A percentile compares a stretch with the other conserved stretches of the same genome.
Evolutionary conservation across 2,113 vertebrate genomes (phyloP).

Genomic region (Amphiprion percula): DNA sequence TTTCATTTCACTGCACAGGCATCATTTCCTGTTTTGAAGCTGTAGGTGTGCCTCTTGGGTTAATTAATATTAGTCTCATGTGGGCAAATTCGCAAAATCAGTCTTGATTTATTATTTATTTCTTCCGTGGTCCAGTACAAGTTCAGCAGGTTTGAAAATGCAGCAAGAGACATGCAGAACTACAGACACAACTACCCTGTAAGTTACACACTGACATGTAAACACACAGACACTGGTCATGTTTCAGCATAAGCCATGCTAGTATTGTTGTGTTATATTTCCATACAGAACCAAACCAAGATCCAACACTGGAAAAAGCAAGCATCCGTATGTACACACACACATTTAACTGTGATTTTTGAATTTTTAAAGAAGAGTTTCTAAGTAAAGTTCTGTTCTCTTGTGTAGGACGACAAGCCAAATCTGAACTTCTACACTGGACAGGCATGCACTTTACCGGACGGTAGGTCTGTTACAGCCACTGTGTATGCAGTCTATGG

Average conservation of each 20-base stretch:
- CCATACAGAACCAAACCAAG: rapidly evolving
- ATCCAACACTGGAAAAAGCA: rapidly evolving
- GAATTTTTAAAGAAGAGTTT: not conserved
- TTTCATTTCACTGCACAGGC: no score
- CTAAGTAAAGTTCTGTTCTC: not conserved
- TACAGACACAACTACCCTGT: slow-evolving; percentile 90
- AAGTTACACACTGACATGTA: slow-evolving; percentile 48
- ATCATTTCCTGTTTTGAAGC: no score
- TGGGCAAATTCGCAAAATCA: no score
- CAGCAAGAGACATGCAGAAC: slow-evolving; percentile 87
- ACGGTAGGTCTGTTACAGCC: slow-evolving; percentile 72
- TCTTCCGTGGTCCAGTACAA: slow-evolving; percentile 23
- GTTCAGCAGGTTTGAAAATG: slow-evolving; percentile 82
- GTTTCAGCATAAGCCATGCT: not conserved
- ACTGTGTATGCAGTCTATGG: no score
- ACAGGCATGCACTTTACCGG: slow-evolving; percentile 76
- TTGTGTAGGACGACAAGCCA: slow-evolving; percentile 64
- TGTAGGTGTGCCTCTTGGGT: no score
- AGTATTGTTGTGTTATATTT: not conserved
- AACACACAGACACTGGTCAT: not conserved
- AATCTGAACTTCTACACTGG: slow-evolving; percentile 92
- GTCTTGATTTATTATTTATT: not conserved
- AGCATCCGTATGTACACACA: not conserved
- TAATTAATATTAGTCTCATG: no score
- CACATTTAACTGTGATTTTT: not conserved